Evolutionary conservation across 2,113 vertebrate species (phyloP).

Genomic region (Callionymus lyra): DNA sequence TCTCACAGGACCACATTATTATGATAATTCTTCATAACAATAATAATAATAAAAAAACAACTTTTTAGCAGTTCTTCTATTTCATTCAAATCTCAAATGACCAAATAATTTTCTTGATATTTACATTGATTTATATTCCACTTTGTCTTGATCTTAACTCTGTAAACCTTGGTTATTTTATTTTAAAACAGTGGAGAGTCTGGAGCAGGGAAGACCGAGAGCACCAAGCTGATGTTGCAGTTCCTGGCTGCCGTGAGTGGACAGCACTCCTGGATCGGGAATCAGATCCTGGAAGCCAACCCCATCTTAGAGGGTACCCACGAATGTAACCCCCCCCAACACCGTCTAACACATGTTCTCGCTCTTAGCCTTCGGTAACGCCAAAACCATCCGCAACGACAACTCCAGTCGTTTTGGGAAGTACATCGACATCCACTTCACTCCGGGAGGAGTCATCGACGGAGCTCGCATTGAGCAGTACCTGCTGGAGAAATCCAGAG

Average conservation of each 20-base stretch:
- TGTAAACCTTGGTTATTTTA: too few relatives aligned
- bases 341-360: neutral
- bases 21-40: too few relatives aligned
- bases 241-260: conserved; percentile 88
- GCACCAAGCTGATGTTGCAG: conserved; percentile 90
- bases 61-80: too few relatives aligned
- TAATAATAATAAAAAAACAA: too few relatives aligned
- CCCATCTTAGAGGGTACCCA: conserved; percentile 81
- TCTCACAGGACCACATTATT: too few relatives aligned
- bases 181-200: conserved; percentile 84
- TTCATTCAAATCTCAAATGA: too few relatives aligned
- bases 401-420: conserved; percentile 98
- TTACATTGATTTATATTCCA: too few relatives aligned
- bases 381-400: conserved; percentile 90
- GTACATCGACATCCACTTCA: conserved; percentile 88
- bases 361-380: conserved; percentile 86
- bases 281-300: conserved; percentile 93
- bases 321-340: neutral
- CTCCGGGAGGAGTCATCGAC: conserved; percentile 74
- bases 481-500: conserved; percentile 92
- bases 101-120: too few relatives aligned
- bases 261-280: conserved; percentile 93
- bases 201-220: conserved; percentile 94
- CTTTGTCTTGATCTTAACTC: too few relatives aligned
- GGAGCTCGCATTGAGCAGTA: conserved; percentile 89